Conservation (phyloP, 2,797 vertebrate genomes). For the Myotis vivesi region DNA sequence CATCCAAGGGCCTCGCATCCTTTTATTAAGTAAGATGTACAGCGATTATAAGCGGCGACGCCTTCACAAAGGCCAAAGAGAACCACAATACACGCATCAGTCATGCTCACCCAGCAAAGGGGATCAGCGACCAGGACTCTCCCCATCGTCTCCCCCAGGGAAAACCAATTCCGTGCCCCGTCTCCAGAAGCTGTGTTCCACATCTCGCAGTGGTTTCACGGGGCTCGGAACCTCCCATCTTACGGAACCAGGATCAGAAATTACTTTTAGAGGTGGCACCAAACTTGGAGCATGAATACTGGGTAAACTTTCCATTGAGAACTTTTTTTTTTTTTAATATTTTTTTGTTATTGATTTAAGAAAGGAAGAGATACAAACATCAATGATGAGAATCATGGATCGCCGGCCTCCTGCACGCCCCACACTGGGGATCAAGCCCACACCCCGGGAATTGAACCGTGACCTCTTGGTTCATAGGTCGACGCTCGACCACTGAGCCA, state of each 20-base stretch:
- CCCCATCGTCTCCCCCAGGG: not conserved
- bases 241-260: not conserved
- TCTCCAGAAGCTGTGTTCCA: not conserved
- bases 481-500: no score
- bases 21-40: constrained; percentile 14
- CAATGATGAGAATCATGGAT: no score
- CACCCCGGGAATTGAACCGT: no score
- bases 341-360: no score
- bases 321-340: not conserved
- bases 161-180: not conserved
- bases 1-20: not conserved
- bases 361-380: no score
- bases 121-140: not conserved
- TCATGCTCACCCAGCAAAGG: not conserved
- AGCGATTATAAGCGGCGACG: not conserved
- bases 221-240: not conserved
- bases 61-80: not conserved
- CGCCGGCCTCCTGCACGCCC: no score
- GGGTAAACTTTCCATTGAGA: not conserved
- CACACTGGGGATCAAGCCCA: no score
- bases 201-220: not conserved
- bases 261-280: not conserved
- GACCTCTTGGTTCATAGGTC: no score
- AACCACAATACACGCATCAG: not conserved
- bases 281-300: not conserved